Percentiles rank a stretch among this genome's conserved stretches.
phyloP scores from a whole-genome alignment of 1,140 invertebrate genomes.

The Rhysida immarginata region DNA sequence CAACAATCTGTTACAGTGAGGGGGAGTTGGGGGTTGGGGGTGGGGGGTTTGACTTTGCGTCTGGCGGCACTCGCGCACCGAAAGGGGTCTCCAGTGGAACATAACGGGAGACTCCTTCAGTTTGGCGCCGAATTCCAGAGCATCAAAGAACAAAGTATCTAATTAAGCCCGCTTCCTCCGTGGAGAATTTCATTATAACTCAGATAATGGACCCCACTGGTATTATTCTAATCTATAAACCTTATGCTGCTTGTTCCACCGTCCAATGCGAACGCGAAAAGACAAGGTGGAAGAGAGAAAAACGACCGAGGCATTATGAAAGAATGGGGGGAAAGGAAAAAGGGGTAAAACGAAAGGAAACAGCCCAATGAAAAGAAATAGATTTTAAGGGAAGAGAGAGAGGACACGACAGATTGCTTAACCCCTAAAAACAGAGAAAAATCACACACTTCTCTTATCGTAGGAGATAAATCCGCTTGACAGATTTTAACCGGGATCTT shows the following conservation, averaged over 20 bases:
- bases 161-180: slow-evolving; percentile 5
- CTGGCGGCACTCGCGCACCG: too few species aligned
- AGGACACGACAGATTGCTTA: too few species aligned
- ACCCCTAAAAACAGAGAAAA: too few species aligned
- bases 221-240: slow-evolving; percentile 7
- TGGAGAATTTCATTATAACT: slow-evolving; percentile 1
- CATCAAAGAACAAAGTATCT: slow-evolving; percentile 9
- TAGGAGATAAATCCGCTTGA: too few species aligned
- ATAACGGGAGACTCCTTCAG: not conserved
- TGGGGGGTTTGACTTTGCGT: not conserved
- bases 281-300: too few species aligned
- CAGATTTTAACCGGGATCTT: too few species aligned
- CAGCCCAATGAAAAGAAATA: too few species aligned
- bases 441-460: too few species aligned
- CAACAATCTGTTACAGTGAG: slow-evolving; percentile 8
- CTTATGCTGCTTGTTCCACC: not conserved
- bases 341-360: too few species aligned
- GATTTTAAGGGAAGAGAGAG: too few species aligned
- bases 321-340: too few species aligned
- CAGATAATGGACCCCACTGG: not conserved
- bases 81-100: slow-evolving; percentile 1
- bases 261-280: not conserved
- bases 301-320: too few species aligned
- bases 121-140: not conserved
- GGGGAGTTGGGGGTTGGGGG: not conserved